Conservation (phyloP, 2,113 vertebrate species). For the Felis chaus region DNA sequence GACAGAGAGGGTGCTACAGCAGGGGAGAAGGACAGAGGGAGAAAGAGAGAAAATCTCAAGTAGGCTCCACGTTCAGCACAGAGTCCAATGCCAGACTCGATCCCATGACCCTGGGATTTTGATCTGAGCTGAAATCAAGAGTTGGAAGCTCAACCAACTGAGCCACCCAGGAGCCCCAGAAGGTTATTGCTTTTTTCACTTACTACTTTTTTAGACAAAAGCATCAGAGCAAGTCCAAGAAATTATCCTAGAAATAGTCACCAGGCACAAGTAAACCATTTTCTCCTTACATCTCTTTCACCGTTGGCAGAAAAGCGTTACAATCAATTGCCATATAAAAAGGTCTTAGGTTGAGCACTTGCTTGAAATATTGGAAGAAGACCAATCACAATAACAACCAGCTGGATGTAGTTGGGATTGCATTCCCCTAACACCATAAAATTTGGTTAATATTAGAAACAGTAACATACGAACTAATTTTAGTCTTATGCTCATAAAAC, state of each 20-base stretch:
- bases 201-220: neutral
- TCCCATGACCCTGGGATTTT: no score
- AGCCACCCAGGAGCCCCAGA: no score
- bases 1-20: no score
- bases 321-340: neutral
- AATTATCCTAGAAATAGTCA: neutral
- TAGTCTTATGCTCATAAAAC: neutral
- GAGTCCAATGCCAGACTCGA: no score
- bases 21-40: no score
- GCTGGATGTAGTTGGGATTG: neutral
- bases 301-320: neutral
- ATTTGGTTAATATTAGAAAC: neutral
- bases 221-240: neutral
- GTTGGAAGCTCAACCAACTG: no score
- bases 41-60: no score
- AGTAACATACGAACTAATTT: neutral
- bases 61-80: no score
- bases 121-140: no score
- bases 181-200: neutral
- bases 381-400: neutral
- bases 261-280: neutral
- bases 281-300: neutral
- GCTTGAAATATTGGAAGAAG: neutral
- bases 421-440: neutral
- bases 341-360: neutral